Conservation (phyloP, 2,113 vertebrate species). For the Stigmatopora argus region DNA sequence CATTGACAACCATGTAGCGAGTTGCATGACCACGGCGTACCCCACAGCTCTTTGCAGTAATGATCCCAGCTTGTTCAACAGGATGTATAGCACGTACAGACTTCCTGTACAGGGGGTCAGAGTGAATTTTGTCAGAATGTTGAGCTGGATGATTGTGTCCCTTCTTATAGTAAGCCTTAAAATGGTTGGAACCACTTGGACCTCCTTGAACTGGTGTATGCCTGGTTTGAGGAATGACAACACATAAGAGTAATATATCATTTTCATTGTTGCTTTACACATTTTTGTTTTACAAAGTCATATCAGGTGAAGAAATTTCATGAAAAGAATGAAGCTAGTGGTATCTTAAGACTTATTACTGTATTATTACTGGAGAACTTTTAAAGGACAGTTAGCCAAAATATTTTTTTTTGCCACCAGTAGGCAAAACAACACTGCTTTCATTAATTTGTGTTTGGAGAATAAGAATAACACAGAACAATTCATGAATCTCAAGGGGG, state of each 20-base stretch:
- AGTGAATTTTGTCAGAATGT: constrained; percentile 64
- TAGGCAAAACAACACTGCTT: too few relatives aligned
- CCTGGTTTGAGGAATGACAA: constrained; percentile 58
- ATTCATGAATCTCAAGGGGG: too few relatives aligned
- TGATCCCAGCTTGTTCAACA: constrained; percentile 39
- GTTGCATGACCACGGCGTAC: constrained; percentile 67
- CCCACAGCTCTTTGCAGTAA: constrained; percentile 53
- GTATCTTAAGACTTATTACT: background rate
- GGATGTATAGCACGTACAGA: constrained; percentile 56
- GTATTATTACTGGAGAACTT: too few relatives aligned
- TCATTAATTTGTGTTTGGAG: too few relatives aligned
- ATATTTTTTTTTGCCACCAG: too few relatives aligned
- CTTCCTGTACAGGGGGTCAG: constrained; percentile 81
- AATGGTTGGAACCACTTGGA: constrained; percentile 62
- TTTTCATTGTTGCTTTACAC: background rate
- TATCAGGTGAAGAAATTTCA: background rate
- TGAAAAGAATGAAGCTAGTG: background rate
- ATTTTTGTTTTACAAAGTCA: background rate
- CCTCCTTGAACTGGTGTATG: constrained; percentile 58
- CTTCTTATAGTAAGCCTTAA: constrained; percentile 70
- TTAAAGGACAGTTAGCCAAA: too few relatives aligned
- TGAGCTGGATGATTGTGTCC: constrained; percentile 51
- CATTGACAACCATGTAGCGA: constrained; percentile 79
- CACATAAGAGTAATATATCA: background rate
- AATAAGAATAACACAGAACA: too few relatives aligned